Evolutionary conservation across 2,797 vertebrate genomes (phyloP).

Genomic region (Eulemur coronatus): DNA sequence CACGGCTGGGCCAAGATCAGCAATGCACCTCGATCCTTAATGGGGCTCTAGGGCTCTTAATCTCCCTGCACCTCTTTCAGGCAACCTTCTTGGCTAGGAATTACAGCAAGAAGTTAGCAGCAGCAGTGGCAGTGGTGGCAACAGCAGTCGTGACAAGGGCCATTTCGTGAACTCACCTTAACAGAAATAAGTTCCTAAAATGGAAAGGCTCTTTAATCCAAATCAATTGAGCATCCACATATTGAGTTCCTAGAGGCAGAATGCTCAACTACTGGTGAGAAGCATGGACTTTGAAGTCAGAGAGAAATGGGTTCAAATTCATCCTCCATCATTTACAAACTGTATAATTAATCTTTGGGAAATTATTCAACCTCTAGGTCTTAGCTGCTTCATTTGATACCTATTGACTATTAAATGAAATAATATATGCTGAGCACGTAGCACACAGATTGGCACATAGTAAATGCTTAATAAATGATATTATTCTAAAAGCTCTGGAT

Average conservation of each 20-base stretch:
- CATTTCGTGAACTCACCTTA: background rate
- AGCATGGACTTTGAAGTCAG: background rate
- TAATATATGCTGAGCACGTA: background rate
- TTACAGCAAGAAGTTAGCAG: conserved; percentile 13
- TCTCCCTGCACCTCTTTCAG: background rate
- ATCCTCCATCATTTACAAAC: background rate
- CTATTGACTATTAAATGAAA: background rate
- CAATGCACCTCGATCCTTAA: conserved; percentile 34
- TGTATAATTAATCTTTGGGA: background rate
- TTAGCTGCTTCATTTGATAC: background rate
- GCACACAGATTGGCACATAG: background rate
- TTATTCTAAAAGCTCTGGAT: background rate
- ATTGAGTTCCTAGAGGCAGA: background rate
- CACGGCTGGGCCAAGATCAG: conserved; percentile 19
- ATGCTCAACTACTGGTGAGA: background rate
- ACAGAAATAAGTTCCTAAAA: background rate
- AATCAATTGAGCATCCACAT: background rate
- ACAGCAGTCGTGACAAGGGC: background rate
- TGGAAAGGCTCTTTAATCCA: conserved; percentile 17
- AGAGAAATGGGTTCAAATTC: background rate
- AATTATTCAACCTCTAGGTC: background rate
- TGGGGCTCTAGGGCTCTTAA: conserved; percentile 5
- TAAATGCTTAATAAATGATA: background rate
- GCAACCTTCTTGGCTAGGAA: background rate
- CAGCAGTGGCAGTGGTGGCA: background rate